These are phyloP conservation scores for Pygathrix nemaeus DNA, from an alignment of 2,113 vertebrate genomes.

Conservation along the genomic window DNA sequence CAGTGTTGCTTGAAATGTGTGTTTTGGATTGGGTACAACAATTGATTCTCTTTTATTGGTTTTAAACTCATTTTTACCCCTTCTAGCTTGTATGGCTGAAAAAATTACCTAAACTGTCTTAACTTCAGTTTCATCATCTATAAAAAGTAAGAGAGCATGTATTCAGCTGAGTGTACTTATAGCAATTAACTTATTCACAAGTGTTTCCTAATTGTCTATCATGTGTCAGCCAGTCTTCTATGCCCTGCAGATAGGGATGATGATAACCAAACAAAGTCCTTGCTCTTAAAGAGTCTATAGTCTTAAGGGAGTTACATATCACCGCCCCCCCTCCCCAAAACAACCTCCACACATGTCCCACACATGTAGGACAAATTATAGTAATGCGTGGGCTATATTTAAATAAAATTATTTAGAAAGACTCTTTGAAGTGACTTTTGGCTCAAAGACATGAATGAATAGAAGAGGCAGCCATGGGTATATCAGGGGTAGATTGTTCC, in stretches of 20 bases:
- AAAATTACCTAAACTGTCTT: neutral
- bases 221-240: neutral
- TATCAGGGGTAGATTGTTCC: neutral
- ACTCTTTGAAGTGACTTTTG: neutral
- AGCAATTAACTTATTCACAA: neutral
- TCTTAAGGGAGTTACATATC: neutral
- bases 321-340: fast-evolving
- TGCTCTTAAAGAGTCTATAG: neutral
- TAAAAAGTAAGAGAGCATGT: neutral
- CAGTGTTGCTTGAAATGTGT: neutral
- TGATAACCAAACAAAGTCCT: neutral
- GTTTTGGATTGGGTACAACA: neutral
- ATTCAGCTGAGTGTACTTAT: neutral
- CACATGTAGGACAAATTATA: neutral
- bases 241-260: too few relatives aligned
- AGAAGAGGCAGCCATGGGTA: neutral
- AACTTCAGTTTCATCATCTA: neutral
- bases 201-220: neutral
- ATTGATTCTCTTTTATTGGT: neutral
- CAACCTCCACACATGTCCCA: neutral
- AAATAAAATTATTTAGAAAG: neutral
- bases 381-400: neutral
- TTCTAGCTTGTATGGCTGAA: neutral
- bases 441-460: neutral
- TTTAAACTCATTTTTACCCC: neutral